A percentile compares a stretch with the other conserved stretches of the same genome.
phyloP scores from a whole-genome alignment of 2,113 vertebrate species.

The Phalacrocorax brasilianus region DNA sequence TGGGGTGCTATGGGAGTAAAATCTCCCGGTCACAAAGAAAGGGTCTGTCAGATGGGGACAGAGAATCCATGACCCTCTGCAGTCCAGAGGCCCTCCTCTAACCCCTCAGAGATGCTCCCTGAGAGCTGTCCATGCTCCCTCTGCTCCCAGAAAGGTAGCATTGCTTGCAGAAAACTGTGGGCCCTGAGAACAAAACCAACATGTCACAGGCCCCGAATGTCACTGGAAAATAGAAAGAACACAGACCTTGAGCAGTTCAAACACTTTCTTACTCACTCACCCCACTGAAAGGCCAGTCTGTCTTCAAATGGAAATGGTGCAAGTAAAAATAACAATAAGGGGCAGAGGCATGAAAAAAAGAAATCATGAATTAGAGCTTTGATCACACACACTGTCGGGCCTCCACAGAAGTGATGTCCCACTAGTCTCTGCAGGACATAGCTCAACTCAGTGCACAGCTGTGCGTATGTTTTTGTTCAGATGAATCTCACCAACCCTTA shows the following conservation, averaged over 20 bases:
- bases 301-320: background rate
- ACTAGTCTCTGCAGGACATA: background rate
- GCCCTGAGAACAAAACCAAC: background rate
- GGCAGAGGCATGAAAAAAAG: background rate
- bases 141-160: background rate
- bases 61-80: background rate
- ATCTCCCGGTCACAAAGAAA: background rate
- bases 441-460: background rate
- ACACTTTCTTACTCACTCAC: background rate
- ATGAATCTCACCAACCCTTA: background rate
- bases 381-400: background rate
- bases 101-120: background rate
- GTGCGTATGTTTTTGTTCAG: background rate
- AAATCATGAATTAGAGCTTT: background rate
- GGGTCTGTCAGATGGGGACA: background rate
- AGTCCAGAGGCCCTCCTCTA: background rate
- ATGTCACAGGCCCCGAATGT: background rate
- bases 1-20: accelerated
- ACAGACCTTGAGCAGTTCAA: background rate
- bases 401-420: background rate
- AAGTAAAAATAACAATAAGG: background rate
- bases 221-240: background rate
- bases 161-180: background rate
- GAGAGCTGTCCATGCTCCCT: background rate
- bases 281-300: background rate